Percentiles rank a stretch among this genome's conserved stretches.
Conservation (phyloP, 2,888 invertebrate species). For the Noctua janthina region DNA sequence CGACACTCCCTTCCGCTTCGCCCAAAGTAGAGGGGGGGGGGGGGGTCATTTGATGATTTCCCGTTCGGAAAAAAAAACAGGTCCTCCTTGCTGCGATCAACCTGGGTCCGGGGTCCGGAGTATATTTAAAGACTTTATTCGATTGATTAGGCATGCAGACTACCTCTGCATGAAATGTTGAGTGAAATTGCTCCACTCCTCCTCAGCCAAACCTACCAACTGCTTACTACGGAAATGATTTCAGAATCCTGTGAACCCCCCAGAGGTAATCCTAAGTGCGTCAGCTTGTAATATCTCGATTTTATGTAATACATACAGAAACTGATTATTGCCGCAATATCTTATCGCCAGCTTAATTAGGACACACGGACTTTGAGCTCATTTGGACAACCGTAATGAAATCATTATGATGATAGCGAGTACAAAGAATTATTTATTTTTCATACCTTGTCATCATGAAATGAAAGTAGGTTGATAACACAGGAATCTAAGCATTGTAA, state of each 20-base stretch:
- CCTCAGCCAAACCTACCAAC: not conserved
- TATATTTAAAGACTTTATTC: not conserved
- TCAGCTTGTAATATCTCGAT: not conserved
- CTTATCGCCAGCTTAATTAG: constrained; percentile 45
- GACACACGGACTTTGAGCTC: constrained; percentile 34
- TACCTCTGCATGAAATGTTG: no score
- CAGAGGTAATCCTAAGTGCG: not conserved
- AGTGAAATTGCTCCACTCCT: no score
- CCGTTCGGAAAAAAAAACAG: no score
- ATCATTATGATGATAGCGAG: not conserved
- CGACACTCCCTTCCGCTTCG: no score
- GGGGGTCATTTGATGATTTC: no score
- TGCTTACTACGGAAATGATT: not conserved
- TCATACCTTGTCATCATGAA: not conserved
- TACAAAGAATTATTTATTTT: constrained; percentile 19
- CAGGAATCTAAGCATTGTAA: not conserved
- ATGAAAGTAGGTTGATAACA: constrained; percentile 10
- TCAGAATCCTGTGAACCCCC: not conserved
- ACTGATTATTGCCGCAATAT: constrained; percentile 12
- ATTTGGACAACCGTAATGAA: constrained; percentile 4
- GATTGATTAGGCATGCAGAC: not conserved
- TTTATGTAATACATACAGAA: constrained; percentile 3
- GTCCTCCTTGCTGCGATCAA: no score
- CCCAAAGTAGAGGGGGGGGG: no score
- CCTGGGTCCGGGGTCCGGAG: no score